Conservation (phyloP, 2,888 invertebrate species). For the Ctena decussata region DNA sequence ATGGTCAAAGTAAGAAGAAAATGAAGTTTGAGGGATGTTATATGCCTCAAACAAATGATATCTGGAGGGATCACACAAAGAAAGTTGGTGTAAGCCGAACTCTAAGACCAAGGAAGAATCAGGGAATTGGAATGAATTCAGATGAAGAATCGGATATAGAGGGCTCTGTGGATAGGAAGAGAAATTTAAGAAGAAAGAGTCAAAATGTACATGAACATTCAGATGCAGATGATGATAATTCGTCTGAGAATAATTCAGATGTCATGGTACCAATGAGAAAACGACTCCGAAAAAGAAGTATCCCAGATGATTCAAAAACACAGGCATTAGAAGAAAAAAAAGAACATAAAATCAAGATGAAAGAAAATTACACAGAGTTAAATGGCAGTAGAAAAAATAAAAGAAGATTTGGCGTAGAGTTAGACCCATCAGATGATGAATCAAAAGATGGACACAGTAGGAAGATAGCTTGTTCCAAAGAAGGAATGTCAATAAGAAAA, state of each 20-base stretch:
- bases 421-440: neutral
- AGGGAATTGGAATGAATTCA: too few relatives aligned
- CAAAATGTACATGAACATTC: neutral
- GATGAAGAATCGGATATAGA: too few relatives aligned
- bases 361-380: neutral
- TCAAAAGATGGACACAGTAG: too few relatives aligned
- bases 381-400: neutral
- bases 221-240: slow-evolving; percentile 15
- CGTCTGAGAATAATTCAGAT: neutral
- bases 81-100: neutral
- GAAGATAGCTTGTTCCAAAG: too few relatives aligned
- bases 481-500: too few relatives aligned
- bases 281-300: neutral
- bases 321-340: neutral
- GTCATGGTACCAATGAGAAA: neutral
- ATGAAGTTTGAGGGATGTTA: too few relatives aligned
- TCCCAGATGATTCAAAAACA: neutral
- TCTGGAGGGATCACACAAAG: too few relatives aligned
- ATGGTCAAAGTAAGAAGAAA: too few relatives aligned
- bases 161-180: too few relatives aligned
- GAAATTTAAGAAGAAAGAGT: neutral
- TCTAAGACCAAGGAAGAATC: neutral
- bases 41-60: too few relatives aligned
- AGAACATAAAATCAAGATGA: neutral
- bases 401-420: neutral